Base-by-base conservation (phyloP, 2,113 vertebrate species). In the Podiceps cristatus region DNA sequence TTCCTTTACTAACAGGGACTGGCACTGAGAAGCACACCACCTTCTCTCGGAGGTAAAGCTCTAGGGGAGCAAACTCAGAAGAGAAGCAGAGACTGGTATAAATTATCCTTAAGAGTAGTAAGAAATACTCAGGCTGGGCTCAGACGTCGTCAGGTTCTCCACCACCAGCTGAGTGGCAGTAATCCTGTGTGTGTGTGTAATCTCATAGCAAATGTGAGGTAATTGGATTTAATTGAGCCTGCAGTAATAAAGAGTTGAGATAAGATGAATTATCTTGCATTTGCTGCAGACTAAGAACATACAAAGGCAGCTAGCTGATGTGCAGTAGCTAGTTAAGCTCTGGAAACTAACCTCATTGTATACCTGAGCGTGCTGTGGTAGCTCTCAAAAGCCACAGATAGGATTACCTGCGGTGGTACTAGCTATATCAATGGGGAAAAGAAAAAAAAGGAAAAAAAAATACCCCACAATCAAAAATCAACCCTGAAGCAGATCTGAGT, bases 191-290 rank as follows among this genome's bases (percentile, higher is more conserved):
- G 37, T 55, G 37, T 55, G 47, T 88, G 55, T 66, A 90, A 96
- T 84, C 83, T 83, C 82, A 59, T 72, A 67, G 53, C 67, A 86
- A 94, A 91, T 73, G 59, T 94, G 88, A 92, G 13, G 76, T 95
- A 96, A 95, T 86, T 92, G 45, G 91, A 91, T 97, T 95, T 95
- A 95, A 95, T 86, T 92, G 94, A 94, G 83, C 72, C 91, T 71
- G 50, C 31, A 76, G 75, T 55, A 95, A 86, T 95, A 84, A 92
- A 92, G 82, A 88, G 72, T 80, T 77, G 86, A 86, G 2, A 93
- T 75, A 92, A 96, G 13, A 19, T 76, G 82, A 96, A 90, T 96
- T 95, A 88, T 86, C 86, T 96, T 92, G 49, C 45, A 92, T 88
- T 90, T 92, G 44, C 49, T 86, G 42, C 42, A 92, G 71, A 60